Evolutionary conservation across 2,113 vertebrate genomes (phyloP).

Genomic region (Micromys minutus): DNA sequence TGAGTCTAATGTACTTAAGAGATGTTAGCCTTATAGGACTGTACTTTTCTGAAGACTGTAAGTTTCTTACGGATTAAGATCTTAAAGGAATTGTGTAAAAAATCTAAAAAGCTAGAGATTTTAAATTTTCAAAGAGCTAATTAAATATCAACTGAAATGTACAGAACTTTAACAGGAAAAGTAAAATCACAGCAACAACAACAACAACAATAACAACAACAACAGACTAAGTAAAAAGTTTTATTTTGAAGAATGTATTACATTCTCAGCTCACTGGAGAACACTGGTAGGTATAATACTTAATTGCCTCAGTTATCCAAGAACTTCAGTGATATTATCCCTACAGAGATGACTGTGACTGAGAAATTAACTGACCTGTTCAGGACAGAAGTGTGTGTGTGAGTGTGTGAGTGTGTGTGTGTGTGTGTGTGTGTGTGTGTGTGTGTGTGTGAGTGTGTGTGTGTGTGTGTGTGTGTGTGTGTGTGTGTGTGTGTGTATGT

Average conservation of each 20-base stretch:
- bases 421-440: background rate
- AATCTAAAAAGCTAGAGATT: background rate
- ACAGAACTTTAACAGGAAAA: conserved; percentile 6
- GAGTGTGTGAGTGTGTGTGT: background rate
- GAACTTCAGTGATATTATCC: background rate
- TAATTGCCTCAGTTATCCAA: background rate
- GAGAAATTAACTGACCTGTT: conserved; percentile 21
- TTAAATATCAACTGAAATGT: background rate
- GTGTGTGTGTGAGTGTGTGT: background rate
- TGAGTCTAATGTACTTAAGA: background rate
- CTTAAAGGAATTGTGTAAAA: background rate
- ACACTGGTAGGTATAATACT: background rate
- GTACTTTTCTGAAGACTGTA: background rate
- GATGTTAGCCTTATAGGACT: background rate
- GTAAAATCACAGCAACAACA: background rate
- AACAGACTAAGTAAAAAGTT: background rate
- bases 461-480: background rate
- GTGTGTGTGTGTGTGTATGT: background rate
- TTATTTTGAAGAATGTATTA: background rate
- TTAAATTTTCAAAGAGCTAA: conserved; percentile 21
- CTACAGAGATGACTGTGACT: background rate
- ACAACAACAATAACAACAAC: background rate
- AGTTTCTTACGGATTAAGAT: background rate
- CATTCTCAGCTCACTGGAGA: background rate
- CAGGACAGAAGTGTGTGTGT: background rate